Base-by-base conservation (phyloP, 2,888 invertebrate species). In the Cantharis flavilabris region DNA sequence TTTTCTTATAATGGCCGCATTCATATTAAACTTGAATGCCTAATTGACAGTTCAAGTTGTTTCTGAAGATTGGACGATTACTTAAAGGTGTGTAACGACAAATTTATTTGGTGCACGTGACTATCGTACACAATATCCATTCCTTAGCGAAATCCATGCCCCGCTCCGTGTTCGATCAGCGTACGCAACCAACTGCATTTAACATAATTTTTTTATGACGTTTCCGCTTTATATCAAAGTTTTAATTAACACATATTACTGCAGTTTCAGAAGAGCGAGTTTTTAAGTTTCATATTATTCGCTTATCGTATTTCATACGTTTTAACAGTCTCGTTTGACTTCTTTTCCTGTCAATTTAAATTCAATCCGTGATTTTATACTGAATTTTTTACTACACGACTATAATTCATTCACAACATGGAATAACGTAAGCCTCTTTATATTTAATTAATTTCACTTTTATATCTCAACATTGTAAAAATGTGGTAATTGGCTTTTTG, bases 281-380 rank as follows among this genome's bases (percentile, higher is more conserved):
- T 71, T 69, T 70, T 63, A 70, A 70, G 14, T 70, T 75, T 71
- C 64, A 70, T 33, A 70, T 18, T 18, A 18, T 75, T 75, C 63
- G 64, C 70, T 69, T 63, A 63, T 62, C 64, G 75, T 75, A 75
- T 75, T 67, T 71, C 71, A 75, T 71, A 71, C 62, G 75, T 71
- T 67, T 75, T 75, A 71, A 71, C 75, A 63, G 65, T 69, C 75
- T 69, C 62, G 71, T 71, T 71, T 69, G 75, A 71, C 75, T 75
- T n/a, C 65, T 71, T 75, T 75, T 62, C 26, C 30, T 30, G 64
- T 71, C 49, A 28, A 75, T 75, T 75, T 75, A 75, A 71, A 75
- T 75, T 75, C 75, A 75, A 71, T 67, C 64, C 71, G 65, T 67
- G 71, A 49, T 62, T 65, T 63, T 70, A 70, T 65, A 3, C 23